Percentiles rank a stretch among this genome's conserved stretches.
phyloP scores from a whole-genome alignment of 2,113 vertebrate genomes.

The Coptodon rendalli region DNA sequence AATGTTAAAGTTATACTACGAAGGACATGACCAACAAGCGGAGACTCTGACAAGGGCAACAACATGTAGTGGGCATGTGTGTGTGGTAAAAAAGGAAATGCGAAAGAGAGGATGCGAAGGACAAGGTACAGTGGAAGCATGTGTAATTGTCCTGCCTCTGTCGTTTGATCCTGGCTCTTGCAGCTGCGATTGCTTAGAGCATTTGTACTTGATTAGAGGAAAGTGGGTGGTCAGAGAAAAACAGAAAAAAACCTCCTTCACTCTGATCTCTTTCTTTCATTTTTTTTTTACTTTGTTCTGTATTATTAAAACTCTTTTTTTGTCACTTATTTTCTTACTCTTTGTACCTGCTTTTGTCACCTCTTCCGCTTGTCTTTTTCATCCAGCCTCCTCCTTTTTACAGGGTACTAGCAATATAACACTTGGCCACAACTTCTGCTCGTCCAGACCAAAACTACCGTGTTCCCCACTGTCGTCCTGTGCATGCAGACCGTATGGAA shows the following conservation, averaged over 20 bases:
- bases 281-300: background rate
- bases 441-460: background rate
- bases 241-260: conserved; percentile 14
- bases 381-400: background rate
- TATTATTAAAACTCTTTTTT: background rate
- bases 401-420: background rate
- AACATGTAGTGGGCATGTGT: background rate
- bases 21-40: background rate
- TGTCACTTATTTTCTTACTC: background rate
- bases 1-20: background rate
- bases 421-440: background rate
- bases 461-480: background rate
- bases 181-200: conserved; percentile 78
- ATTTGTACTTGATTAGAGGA: conserved; percentile 78
- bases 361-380: background rate
- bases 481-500: background rate
- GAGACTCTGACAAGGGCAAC: background rate
- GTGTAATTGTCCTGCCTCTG: conserved; percentile 64
- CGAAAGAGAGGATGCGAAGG: conserved; percentile 20
- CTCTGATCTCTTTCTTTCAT: conserved; percentile 4
- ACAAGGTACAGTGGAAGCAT: conserved; percentile 63
- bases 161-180: conserved; percentile 70
- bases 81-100: background rate
- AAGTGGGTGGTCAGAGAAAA: conserved; percentile 73
- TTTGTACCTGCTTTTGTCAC: background rate